Base-by-base conservation (phyloP, 2,797 vertebrate species). In the Balearica regulorum region DNA sequence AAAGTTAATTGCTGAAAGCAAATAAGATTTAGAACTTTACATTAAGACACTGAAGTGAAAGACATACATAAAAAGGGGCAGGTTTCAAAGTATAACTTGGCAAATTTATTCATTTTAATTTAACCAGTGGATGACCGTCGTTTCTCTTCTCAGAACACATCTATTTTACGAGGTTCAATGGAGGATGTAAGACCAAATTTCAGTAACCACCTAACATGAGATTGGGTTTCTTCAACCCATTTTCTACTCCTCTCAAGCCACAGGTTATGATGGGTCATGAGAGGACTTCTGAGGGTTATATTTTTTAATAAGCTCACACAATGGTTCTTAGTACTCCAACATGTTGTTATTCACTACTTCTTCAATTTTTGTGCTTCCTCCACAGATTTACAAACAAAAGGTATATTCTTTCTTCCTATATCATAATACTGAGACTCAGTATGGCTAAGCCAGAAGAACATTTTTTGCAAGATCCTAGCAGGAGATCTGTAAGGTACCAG, bases 1-100 rank as follows among this genome's bases (percentile, higher is more conserved):
- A 66, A 79, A 61, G n/a, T 43, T 84, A 83, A 77, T 62, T 94
- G 55, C 11, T 84, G 35, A 87, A 89, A 84, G 43, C 8, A 94
- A 72, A 26, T 54, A 81, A 70, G 57, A 90, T 90, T 81, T 75
- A 78, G 37, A 93, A 73, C 7, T 85, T 54, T 68, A 73, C 6
- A 70, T 58, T 60, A 76, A 81, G 64, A 70, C 39, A 62, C 10
- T 69, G 26, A 84, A 87, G 26, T 66, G 58, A 83, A 83, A 79
- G 29, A 82, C 33, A 39, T 31, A 80, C 26, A 44, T 66, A 46
- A 49, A 85, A 75, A 77, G 4, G 3, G 55, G 62, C 16, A 57
- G 13, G 17, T 61, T 89, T 95, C 75, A 89, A 87, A 87, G 15
- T 26, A 69, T 54, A 73, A 85, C 43, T 72, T 83, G 26, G n/a